Base-by-base conservation (phyloP, 92 coral and sea anemone species). In the Paragorgia papillata region DNA sequence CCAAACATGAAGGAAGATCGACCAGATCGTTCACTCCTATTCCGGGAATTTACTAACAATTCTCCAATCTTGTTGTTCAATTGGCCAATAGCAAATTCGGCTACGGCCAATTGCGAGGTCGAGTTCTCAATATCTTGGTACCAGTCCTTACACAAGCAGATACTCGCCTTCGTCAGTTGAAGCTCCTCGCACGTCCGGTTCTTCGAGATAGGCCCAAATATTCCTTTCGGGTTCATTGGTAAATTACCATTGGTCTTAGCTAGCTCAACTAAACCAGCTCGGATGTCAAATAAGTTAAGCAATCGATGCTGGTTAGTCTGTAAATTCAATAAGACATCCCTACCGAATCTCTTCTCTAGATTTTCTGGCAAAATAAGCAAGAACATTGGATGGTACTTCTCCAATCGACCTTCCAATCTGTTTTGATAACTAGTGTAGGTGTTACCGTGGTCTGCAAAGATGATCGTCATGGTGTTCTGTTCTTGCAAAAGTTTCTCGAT, bases 311-410 rank as follows among this genome's bases (percentile, higher is more conserved):
- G 55, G 48, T 66, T 66, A 29, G 43, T 53, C 18, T 66, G 31
- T 19, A 66, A 21, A 25, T 66, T 66, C 17, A 34, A 39, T 41
- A 66, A 18, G 26, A 66, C 31, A 15, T 18, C 0, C 37, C 54
- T 54, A 18, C 73, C 73, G 27, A 66, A 21, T 7, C 7, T 41
- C 4, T 19, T 9, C 18, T 32, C 73, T 32, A 66, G 7, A 14
- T 39, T 44, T 32, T 40, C 27, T 7, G 73, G 73, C 19, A 66
- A 28, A 25, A 66, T 54, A 9, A 66, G 27, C 54, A 66, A 25
- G 54, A 66, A 39, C 43, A 66, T 39, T 22, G 73, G 73, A 39
- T 66, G 73, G 29, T 41, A 66, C 73, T 37, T 66, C 13, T 66
- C 73, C 22, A 15, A 32, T 39, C 48, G 37, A 3, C 73, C 73